A percentile compares a stretch with the other conserved stretches of the same genome.
Conservation (phyloP, 1,140 invertebrate species). For the silkworm (Bombyx mori) region ASM3026992v2 NC_085111.1:8314001-8314500, state of each 20-base stretch:
- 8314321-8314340: no score
- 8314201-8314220: conserved; percentile 57
- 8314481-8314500: no score
- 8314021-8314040: conserved; percentile 34
- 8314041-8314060: conserved; percentile 24
- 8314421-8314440: no score
- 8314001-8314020: background rate
- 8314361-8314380: no score
- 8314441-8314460: no score
- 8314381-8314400: no score
- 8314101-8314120: conserved; percentile 44
- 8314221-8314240: conserved; percentile 46
- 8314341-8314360: no score
- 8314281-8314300: no score
- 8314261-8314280: conserved; percentile 18
- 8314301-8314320: no score
- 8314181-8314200: conserved; percentile 61
- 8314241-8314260: conserved; percentile 29
- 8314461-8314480: no score
- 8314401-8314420: no score
- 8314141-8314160: conserved; percentile 59
- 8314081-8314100: conserved; percentile 44
- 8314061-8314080: conserved; percentile 20
- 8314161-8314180: conserved; percentile 51
- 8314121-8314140: conserved; percentile 40